Conservation (phyloP, 2,797 vertebrate genomes). For the Tenualosa thibaudeaui region DNA sequence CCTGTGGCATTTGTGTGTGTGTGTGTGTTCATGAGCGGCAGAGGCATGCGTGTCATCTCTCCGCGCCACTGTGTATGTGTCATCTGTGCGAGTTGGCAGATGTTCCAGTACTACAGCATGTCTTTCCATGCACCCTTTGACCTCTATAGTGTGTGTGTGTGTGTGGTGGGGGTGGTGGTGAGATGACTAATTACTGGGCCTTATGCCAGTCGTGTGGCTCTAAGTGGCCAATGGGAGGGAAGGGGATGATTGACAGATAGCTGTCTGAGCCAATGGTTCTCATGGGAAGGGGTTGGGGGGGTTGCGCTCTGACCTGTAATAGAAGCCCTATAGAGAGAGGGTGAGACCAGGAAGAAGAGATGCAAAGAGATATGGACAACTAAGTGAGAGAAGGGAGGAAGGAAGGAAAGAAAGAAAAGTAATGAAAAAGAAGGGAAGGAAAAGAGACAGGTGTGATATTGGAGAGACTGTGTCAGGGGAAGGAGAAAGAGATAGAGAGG, state of each 20-base stretch:
- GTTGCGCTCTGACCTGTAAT: not conserved
- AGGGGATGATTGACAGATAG: conserved; percentile 55
- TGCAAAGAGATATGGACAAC: too few species aligned
- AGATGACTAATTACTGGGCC: conserved; percentile 45
- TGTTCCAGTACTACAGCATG: conserved; percentile 48
- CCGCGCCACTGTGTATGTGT: conserved; percentile 51
- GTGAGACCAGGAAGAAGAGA: conserved; percentile 27
- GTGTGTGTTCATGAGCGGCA: conserved; percentile 30
- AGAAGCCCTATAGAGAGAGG: conserved; percentile 39
- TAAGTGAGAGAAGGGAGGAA: too few species aligned
- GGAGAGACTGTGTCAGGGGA: not conserved
- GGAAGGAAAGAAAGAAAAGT: too few species aligned
- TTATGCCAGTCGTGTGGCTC: conserved; percentile 59
- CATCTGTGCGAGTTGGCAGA: conserved; percentile 50
- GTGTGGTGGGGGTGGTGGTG: not conserved
- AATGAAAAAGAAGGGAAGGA: too few species aligned
- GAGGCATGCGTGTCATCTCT: conserved; percentile 69
- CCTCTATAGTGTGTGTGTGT: conserved; percentile 27
- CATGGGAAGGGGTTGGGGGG: not conserved
- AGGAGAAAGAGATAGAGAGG: not conserved
- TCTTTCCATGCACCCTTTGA: conserved; percentile 61
- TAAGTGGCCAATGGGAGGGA: conserved; percentile 51
- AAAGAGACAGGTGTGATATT: too few species aligned
- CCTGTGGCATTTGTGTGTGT: conserved; percentile 30
- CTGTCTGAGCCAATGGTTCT: conserved; percentile 15